Evolutionary conservation across 1,140 invertebrate genomes (phyloP).

Genomic region (Drosophila nebulosa): DNA sequence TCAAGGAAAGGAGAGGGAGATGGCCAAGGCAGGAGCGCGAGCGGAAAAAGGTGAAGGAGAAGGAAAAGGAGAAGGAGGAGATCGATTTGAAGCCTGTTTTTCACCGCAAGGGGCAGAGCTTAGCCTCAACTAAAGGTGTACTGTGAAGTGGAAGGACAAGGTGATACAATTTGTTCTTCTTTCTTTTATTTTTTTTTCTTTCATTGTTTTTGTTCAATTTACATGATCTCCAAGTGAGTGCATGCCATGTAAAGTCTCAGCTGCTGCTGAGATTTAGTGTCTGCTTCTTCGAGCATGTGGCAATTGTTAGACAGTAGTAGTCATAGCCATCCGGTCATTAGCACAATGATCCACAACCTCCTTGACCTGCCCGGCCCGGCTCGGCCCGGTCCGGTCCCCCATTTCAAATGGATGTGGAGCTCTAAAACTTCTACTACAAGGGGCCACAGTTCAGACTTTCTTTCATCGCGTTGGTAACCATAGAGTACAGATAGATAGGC

Average conservation of each 20-base stretch:
- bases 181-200: no score
- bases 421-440: conserved; percentile 16
- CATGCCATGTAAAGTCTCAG: background rate
- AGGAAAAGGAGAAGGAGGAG: background rate
- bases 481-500: background rate
- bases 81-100: background rate
- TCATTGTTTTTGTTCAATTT: background rate
- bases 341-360: conserved; percentile 41
- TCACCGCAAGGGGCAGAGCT: background rate
- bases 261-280: background rate
- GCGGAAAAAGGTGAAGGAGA: no score
- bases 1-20: background rate
- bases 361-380: conserved; percentile 29
- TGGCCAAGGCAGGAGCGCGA: no score
- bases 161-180: background rate
- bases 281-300: conserved; percentile 10
- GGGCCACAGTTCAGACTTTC: conserved; percentile 42
- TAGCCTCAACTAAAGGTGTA: background rate
- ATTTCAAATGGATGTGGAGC: background rate
- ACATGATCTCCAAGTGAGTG: conserved; percentile 12
- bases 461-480: conserved; percentile 45
- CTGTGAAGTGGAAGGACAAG: background rate
- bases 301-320: conserved; percentile 20
- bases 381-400: conserved; percentile 2
- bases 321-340: conserved; percentile 30